These are phyloP conservation scores for Altica lythri DNA, from an alignment of 2,888 invertebrate species.

Conservation along the genomic window DNA sequence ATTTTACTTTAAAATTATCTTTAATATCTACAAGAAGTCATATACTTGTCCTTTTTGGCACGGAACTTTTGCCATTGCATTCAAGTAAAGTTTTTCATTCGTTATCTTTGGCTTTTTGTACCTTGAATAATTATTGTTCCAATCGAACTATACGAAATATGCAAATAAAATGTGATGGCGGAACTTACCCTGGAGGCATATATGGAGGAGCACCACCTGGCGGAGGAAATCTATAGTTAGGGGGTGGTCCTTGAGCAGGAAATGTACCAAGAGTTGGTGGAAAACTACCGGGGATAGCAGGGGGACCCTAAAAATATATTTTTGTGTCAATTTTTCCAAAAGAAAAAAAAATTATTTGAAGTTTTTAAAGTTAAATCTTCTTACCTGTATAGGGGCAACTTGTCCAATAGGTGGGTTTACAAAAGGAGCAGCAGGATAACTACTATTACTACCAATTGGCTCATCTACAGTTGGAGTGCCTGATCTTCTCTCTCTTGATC, in stretches of 20 bases:
- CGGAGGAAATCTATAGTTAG: slow-evolving; percentile 55
- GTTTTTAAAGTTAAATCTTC: not conserved
- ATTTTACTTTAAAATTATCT: too few relatives aligned
- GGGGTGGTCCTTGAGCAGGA: slow-evolving; percentile 51
- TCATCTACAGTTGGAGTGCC: slow-evolving; percentile 76
- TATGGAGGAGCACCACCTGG: slow-evolving; percentile 51
- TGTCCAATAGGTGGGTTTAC: slow-evolving; percentile 47
- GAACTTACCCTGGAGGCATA: slow-evolving; percentile 52
- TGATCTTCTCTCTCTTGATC: slow-evolving; percentile 64
- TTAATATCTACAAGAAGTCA: too few relatives aligned
- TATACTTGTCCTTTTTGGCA: too few relatives aligned
- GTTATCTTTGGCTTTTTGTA: too few relatives aligned
- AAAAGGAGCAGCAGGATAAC: slow-evolving; percentile 43
- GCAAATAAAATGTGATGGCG: too few relatives aligned
- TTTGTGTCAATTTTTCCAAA: not conserved
- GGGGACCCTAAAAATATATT: slow-evolving; percentile 44
- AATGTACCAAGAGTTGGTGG: slow-evolving; percentile 45
- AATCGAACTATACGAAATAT: too few relatives aligned
- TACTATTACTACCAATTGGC: slow-evolving; percentile 44
- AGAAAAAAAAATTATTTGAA: not conserved
- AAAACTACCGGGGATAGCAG: slow-evolving; percentile 39
- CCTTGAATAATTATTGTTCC: too few relatives aligned
- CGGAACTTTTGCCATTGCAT: too few relatives aligned
- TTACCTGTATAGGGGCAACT: slow-evolving; percentile 40
- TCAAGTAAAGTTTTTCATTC: too few relatives aligned